Conservation (phyloP, 2,113 vertebrate genomes). For the Peucedramus taeniatus region DNA sequence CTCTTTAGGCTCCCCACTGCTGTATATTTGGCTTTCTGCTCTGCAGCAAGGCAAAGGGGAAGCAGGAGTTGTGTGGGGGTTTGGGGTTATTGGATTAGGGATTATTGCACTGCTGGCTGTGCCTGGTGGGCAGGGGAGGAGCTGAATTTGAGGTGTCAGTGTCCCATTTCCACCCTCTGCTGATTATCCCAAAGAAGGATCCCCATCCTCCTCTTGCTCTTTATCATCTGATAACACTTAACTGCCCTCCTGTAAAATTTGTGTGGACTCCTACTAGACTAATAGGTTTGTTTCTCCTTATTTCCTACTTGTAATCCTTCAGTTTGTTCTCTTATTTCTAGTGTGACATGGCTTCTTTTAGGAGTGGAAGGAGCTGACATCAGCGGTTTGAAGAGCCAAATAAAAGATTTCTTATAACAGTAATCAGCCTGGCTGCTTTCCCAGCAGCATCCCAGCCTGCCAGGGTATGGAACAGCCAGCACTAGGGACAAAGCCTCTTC, state of each 20-base stretch:
- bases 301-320: not conserved
- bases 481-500: not conserved
- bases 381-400: not conserved
- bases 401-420: slow-evolving; percentile 42
- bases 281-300: not conserved
- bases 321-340: not conserved
- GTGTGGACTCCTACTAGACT: not conserved
- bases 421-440: slow-evolving; percentile 41
- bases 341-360: not conserved
- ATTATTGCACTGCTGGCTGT: not conserved
- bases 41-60: not conserved
- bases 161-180: not conserved
- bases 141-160: not conserved
- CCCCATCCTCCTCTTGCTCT: not conserved
- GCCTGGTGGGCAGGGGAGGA: not conserved
- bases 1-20: not conserved
- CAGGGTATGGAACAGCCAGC: not conserved
- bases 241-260: not conserved
- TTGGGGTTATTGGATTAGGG: not conserved
- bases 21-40: not conserved
- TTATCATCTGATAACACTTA: not conserved
- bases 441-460: not conserved
- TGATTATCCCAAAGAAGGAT: not conserved
- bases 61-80: not conserved
- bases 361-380: not conserved